These are phyloP conservation scores for Zeuzera pyrina DNA, from an alignment of 2,888 invertebrate species.

Conservation along the genomic window DNA sequence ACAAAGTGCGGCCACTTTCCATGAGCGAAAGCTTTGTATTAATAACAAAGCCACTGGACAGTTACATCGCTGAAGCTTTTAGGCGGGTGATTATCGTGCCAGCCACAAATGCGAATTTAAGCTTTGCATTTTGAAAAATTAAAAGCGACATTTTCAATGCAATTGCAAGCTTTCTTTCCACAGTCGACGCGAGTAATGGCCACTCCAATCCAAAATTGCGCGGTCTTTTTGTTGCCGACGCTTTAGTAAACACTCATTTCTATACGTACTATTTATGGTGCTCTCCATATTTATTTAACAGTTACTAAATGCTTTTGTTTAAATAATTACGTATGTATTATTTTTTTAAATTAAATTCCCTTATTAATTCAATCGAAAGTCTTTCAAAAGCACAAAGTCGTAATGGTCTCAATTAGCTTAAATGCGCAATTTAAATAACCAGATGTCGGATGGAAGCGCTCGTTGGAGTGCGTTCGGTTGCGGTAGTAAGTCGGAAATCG, in stretches of 20 bases:
- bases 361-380: constrained; percentile 28
- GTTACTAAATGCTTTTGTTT: constrained; percentile 18
- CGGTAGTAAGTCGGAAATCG: constrained; percentile 23
- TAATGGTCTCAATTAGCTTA: constrained; percentile 47
- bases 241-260: constrained; percentile 56
- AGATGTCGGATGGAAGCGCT: constrained; percentile 36
- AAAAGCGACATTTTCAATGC: constrained; percentile 67
- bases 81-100: constrained; percentile 59
- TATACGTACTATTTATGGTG: constrained; percentile 33
- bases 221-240: constrained; percentile 45
- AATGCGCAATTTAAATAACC: constrained; percentile 48
- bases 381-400: constrained; percentile 29
- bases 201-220: constrained; percentile 61
- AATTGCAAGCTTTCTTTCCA: constrained; percentile 58
- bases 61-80: constrained; percentile 56
- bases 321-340: constrained; percentile 4
- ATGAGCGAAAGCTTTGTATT: constrained; percentile 54
- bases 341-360: background rate
- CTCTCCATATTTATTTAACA: constrained; percentile 30
- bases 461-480: constrained; percentile 22
- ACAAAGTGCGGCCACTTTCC: constrained; percentile 41
- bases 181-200: constrained; percentile 63
- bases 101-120: constrained; percentile 61
- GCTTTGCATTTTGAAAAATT: constrained; percentile 68
- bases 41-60: constrained; percentile 51